Conservation (phyloP, 2,888 invertebrate genomes). For the Miltochrista miniata region DNA sequence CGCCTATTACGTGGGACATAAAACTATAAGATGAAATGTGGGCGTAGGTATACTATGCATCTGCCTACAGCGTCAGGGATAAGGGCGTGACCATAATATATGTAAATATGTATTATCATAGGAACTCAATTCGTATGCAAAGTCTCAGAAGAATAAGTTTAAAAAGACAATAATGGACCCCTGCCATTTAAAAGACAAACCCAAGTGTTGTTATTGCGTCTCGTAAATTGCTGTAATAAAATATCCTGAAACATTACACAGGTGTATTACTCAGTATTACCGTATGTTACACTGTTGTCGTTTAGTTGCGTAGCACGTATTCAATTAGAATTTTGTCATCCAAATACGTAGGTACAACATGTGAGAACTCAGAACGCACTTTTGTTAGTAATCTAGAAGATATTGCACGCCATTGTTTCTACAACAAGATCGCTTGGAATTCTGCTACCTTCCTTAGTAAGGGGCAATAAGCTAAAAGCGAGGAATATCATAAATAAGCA, state of each 20-base stretch:
- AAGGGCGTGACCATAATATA: no score
- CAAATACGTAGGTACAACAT: conserved; percentile 15
- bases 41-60: no score
- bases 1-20: no score
- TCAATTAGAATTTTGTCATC: conserved; percentile 37
- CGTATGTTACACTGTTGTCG: conserved; percentile 3
- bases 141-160: no score
- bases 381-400: conserved; percentile 3
- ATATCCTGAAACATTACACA: conserved; percentile 3
- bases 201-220: conserved; percentile 2
- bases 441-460: no score
- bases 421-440: no score
- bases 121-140: no score
- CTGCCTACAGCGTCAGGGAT: no score
- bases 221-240: conserved; percentile 9
- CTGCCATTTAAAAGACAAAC: background rate
- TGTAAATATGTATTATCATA: no score
- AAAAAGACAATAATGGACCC: background rate
- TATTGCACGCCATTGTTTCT: background rate
- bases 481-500: no score
- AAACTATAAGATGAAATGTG: no score
- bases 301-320: conserved; percentile 24
- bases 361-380: background rate
- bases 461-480: no score
- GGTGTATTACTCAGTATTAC: conserved; percentile 3